phyloP scores from a whole-genome alignment of 2,113 vertebrate species.

The Sinocyclocheilus maitianheensis region DNA sequence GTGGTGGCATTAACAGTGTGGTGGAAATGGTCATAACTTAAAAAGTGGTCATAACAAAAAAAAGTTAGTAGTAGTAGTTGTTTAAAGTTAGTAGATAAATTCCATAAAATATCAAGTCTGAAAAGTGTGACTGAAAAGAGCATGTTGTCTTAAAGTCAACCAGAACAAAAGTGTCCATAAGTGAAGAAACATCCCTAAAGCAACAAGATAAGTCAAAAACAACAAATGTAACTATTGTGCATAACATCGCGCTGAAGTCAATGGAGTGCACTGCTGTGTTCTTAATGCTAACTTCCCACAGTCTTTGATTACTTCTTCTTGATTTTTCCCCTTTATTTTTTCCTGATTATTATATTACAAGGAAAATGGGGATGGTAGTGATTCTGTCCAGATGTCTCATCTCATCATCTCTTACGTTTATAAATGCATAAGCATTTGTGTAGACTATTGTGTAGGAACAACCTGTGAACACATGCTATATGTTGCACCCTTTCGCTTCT shows the following conservation, averaged over 20 bases:
- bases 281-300: not conserved
- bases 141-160: not conserved
- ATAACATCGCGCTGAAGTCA: not conserved
- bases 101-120: not conserved
- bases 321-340: not conserved
- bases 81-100: not conserved
- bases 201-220: not conserved
- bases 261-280: not conserved
- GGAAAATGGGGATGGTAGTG: not conserved
- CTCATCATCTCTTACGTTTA: not conserved
- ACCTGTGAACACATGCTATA: constrained; percentile 36
- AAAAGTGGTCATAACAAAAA: too few relatives aligned
- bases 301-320: too few relatives aligned
- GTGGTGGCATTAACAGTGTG: not conserved
- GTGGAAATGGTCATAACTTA: not conserved
- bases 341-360: not conserved
- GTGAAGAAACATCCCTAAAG: not conserved
- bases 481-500: constrained; percentile 25
- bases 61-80: too few relatives aligned
- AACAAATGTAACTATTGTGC: not conserved
- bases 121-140: not conserved
- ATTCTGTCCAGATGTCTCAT: not conserved
- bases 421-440: not conserved
- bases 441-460: constrained; percentile 29
- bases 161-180: not conserved